Evolutionary conservation across 2,113 vertebrate genomes (phyloP).

Genomic region (Rutilus rutilus): DNA sequence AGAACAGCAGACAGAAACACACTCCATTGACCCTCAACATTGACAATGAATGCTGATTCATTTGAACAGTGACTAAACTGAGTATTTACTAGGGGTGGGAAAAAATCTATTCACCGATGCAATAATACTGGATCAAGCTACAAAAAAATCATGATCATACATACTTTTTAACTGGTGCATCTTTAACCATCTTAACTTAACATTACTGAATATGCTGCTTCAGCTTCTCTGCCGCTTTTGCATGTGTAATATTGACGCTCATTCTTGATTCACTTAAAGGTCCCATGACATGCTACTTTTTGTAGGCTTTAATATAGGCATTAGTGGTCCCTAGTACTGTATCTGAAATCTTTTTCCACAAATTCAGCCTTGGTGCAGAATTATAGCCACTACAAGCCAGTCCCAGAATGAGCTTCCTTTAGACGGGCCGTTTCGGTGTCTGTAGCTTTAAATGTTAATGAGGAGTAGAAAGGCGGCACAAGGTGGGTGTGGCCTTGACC

Average conservation of each 20-base stretch:
- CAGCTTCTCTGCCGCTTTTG: neutral
- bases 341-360: no score
- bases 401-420: no score
- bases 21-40: neutral
- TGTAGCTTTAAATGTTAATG: no score
- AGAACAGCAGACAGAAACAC: slow-evolving; percentile 39
- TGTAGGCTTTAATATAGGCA: no score
- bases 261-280: neutral
- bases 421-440: no score
- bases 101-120: neutral
- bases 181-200: neutral
- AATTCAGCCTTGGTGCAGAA: no score
- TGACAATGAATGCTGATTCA: neutral
- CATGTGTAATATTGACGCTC: neutral
- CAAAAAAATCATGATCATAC: neutral
- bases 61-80: neutral
- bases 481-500: no score
- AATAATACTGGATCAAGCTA: neutral
- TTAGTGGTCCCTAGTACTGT: no score
- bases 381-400: no score
- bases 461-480: no score
- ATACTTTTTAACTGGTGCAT: neutral
- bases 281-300: no score
- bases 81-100: neutral
- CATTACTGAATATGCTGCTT: neutral